Conservation (phyloP, 2,113 vertebrate species). For the Gopherus flavomarginatus region DNA sequence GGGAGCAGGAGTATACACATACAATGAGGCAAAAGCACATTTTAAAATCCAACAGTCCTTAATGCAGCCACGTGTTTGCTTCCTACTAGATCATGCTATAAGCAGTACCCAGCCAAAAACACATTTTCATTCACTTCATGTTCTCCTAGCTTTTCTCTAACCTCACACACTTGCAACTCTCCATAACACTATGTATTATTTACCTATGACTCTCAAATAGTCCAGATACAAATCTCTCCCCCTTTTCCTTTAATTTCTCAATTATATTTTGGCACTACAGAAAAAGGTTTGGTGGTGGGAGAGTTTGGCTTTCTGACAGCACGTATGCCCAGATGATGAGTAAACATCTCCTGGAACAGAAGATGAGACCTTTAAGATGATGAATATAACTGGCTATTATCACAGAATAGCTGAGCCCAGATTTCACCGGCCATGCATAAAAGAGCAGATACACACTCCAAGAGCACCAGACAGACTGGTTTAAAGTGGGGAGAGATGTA, state of each 20-base stretch:
- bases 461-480: not conserved
- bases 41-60: not conserved
- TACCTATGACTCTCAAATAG: not conserved
- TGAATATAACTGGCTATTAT: not conserved
- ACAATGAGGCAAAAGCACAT: not conserved
- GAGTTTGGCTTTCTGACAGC: not conserved
- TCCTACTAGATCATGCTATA: not conserved
- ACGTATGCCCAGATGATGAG: not conserved
- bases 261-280: not conserved
- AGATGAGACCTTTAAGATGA: not conserved
- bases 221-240: not conserved
- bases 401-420: not conserved
- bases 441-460: not conserved
- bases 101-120: not conserved
- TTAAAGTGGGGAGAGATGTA: not conserved
- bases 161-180: rapidly evolving
- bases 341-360: not conserved
- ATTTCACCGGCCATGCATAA: not conserved
- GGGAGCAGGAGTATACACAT: not conserved
- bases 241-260: not conserved
- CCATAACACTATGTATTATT: not conserved
- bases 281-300: not conserved
- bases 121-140: not conserved
- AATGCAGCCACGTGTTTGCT: not conserved
- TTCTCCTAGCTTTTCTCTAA: not conserved